Conservation (phyloP, 2,797 vertebrate species). For the Dendrocincla fuliginosa region DNA sequence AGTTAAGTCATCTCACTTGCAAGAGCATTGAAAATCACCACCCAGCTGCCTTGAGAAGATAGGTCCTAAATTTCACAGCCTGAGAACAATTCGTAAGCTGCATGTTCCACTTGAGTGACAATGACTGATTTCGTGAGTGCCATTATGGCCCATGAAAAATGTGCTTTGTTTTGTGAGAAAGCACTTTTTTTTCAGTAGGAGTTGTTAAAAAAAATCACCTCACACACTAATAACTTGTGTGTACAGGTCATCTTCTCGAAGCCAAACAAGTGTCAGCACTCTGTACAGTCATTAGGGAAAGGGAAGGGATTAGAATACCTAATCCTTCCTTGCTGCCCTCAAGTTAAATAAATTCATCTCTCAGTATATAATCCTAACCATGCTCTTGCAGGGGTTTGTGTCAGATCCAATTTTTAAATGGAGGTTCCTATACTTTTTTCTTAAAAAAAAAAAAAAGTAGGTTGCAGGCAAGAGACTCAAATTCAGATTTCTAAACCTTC, state of each 20-base stretch:
- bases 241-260: not conserved
- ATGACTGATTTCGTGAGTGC: not conserved
- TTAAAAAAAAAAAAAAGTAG: not conserved
- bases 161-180: not conserved
- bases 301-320: constrained; percentile 22
- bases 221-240: not conserved
- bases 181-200: not conserved
- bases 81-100: not conserved
- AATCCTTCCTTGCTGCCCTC: constrained; percentile 23
- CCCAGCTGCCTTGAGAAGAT: not conserved
- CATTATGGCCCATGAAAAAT: not conserved
- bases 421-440: not conserved
- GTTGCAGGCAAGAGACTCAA: not conserved
- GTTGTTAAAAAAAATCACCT: not conserved
- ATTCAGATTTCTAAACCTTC: not conserved
- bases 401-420: not conserved
- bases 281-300: not conserved
- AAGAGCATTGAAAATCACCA: not conserved
- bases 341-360: constrained; percentile 15
- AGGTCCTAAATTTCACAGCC: not conserved
- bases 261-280: constrained; percentile 29
- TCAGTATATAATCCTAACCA: not conserved
- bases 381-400: not conserved
- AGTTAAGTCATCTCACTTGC: not conserved
- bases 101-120: not conserved